Evolutionary conservation across 2,888 invertebrate species (phyloP).

Genomic region (Caenorhabditis macrosperma): DNA sequence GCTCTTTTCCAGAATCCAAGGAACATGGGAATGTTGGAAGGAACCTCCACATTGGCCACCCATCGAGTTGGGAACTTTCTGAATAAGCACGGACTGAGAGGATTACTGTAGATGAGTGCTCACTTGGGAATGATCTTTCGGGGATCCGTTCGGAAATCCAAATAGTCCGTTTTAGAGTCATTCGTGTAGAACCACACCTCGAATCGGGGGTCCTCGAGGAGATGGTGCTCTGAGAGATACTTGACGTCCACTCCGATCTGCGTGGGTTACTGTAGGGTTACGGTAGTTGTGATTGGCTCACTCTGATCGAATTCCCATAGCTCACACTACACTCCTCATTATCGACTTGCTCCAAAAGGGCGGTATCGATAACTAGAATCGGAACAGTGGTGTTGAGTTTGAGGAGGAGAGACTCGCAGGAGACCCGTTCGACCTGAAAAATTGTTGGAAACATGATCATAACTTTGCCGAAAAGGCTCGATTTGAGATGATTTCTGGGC

Average conservation of each 20-base stretch:
- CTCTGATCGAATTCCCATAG: constrained; percentile 9
- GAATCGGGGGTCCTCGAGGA: constrained; percentile 16
- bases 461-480: no score
- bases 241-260: constrained; percentile 40
- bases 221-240: not conserved
- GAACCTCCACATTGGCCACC: constrained; percentile 19
- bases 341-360: constrained; percentile 4
- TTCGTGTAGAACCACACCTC: constrained; percentile 23
- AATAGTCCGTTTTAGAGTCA: constrained; percentile 21
- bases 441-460: no score
- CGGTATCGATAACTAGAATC: constrained; percentile 17
- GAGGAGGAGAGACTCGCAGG: not conserved
- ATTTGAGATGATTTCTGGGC: no score
- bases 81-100: not conserved
- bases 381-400: constrained; percentile 11
- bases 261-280: not conserved
- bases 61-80: constrained; percentile 19
- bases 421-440: not conserved
- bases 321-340: not conserved
- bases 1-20: constrained; percentile 44
- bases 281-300: not conserved
- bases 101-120: not conserved
- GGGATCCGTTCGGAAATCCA: constrained; percentile 35
- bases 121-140: constrained; percentile 44
- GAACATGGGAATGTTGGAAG: constrained; percentile 30